phyloP scores from a whole-genome alignment of 1,140 invertebrate genomes.

The Halesus radiatus region DNA sequence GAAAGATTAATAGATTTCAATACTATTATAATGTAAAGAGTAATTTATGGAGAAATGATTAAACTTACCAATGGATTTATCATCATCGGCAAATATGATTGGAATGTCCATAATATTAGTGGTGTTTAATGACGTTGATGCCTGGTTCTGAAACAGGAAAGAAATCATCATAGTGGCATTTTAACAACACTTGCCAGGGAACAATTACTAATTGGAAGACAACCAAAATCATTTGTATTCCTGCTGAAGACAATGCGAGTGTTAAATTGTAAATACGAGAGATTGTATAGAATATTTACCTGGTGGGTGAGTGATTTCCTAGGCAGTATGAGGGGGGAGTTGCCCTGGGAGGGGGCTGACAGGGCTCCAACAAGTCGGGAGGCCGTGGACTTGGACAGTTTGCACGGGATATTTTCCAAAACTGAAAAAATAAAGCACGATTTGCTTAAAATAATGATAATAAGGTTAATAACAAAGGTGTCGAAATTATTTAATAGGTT shows the following conservation, averaged over 20 bases:
- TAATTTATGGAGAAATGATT: background rate
- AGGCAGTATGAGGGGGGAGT: conserved; percentile 44
- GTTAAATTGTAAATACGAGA: background rate
- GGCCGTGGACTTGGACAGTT: conserved; percentile 28
- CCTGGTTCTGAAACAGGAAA: background rate
- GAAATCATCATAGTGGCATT: too few relatives aligned
- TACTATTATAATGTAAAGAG: background rate
- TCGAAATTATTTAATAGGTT: too few relatives aligned
- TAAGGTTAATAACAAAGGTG: background rate
- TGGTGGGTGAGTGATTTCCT: background rate
- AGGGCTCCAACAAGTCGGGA: conserved; percentile 33
- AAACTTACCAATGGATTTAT: conserved; percentile 49
- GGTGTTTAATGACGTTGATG: conserved; percentile 41
- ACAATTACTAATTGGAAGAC: too few relatives aligned
- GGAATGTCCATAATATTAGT: conserved; percentile 57
- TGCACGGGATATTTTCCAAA: conserved; percentile 53
- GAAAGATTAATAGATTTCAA: background rate
- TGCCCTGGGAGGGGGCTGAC: conserved; percentile 25
- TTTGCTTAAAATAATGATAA: background rate
- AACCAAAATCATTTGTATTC: too few relatives aligned
- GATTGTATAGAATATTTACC: background rate
- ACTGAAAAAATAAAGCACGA: conserved; percentile 28
- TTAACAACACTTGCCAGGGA: too few relatives aligned
- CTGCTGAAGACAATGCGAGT: too few relatives aligned
- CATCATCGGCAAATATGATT: conserved; percentile 57